Conservation (phyloP, 2,888 invertebrate species). For the Agrilus mali region DNA sequence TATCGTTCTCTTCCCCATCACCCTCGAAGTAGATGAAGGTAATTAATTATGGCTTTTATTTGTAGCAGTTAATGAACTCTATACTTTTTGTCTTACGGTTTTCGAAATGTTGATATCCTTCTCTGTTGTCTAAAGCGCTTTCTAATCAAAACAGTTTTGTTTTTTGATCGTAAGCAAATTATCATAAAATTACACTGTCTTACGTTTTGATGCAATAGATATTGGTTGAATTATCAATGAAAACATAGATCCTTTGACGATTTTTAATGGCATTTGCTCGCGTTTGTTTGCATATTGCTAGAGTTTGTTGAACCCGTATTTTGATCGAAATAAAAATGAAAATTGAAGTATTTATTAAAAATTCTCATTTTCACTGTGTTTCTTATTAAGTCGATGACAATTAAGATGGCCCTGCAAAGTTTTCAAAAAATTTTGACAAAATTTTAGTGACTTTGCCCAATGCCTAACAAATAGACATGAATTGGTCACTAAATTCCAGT, state of each 20-base stretch:
- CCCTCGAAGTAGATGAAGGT: conserved; percentile 34
- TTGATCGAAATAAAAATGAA: no score
- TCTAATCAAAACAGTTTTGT: neutral
- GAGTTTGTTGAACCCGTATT: neutral
- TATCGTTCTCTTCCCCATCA: conserved; percentile 26
- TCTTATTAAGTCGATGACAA: no score
- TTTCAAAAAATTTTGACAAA: conserved; percentile 1
- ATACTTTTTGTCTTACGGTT: no score
- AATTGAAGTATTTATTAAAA: no score
- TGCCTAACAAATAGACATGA: no score
- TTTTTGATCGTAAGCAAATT: neutral
- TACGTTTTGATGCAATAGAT: no score
- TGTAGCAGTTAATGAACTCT: neutral
- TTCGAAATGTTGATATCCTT: no score
- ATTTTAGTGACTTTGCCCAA: conserved; percentile 10
- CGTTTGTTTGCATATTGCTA: neutral
- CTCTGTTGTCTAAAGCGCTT: no score
- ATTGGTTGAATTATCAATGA: no score
- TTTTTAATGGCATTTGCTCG: neutral
- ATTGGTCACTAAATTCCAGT: conserved; percentile 12
- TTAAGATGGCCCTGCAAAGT: neutral
- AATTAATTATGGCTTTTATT: conserved; percentile 10
- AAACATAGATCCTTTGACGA: neutral
- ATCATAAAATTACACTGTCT: no score
- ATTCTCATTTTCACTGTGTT: no score